A percentile compares a stretch with the other conserved stretches of the same genome.
phyloP scores from a whole-genome alignment of 2,113 vertebrate species.

The Psammodynastes pulverulentus region DNA sequence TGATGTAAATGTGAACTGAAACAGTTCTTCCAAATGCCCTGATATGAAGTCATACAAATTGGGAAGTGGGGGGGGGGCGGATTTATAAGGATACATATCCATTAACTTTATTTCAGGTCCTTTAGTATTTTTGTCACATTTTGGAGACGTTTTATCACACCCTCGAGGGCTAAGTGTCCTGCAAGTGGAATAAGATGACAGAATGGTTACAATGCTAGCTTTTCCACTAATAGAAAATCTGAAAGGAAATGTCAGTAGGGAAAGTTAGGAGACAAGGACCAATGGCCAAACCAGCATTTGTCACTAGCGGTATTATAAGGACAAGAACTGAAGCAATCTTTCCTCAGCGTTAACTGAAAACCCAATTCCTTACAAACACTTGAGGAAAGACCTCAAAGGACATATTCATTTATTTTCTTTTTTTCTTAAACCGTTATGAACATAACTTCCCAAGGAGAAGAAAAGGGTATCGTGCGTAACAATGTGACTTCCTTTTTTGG shows the following conservation, averaged over 20 bases:
- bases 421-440: neutral
- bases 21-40: neutral
- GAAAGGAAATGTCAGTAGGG: neutral
- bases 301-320: neutral
- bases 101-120: neutral
- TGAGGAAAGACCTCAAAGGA: neutral
- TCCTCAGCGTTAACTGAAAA: neutral
- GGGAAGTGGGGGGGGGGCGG: neutral
- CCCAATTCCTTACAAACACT: neutral
- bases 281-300: neutral
- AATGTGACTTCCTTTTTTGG: neutral
- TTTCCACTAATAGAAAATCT: neutral
- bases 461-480: neutral
- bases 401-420: neutral
- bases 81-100: neutral
- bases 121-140: neutral
- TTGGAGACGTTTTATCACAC: neutral
- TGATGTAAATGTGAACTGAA: neutral
- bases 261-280: conserved; percentile 2
- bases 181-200: neutral
- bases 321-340: neutral
- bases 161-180: neutral
- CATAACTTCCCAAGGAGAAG: neutral
- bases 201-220: neutral
- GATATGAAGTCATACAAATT: neutral